Conservation (phyloP, 2,888 invertebrate genomes). For the Physocephala rufipes region DNA sequence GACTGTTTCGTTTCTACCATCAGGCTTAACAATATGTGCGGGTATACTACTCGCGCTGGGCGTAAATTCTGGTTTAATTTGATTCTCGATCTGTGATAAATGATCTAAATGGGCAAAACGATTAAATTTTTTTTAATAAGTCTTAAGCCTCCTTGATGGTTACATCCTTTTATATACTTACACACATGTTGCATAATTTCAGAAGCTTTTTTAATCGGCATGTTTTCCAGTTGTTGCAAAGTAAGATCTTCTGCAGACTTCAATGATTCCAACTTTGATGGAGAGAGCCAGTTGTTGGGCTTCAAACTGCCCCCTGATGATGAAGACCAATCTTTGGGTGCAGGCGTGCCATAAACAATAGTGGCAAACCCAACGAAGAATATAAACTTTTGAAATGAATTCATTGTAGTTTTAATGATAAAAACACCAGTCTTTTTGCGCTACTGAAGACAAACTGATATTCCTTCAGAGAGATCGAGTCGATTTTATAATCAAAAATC, state of each 20-base stretch:
- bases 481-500: slow-evolving; percentile 36
- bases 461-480: neutral
- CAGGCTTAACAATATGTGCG: slow-evolving; percentile 50
- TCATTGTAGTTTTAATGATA: slow-evolving; percentile 48
- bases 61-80: slow-evolving; percentile 50
- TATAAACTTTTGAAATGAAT: slow-evolving; percentile 50
- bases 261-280: slow-evolving; percentile 50
- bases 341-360: slow-evolving; percentile 45
- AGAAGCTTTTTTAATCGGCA: slow-evolving; percentile 55
- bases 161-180: slow-evolving; percentile 46
- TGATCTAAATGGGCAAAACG: slow-evolving; percentile 48
- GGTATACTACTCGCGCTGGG: slow-evolving; percentile 55
- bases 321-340: slow-evolving; percentile 23
- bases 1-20: slow-evolving; percentile 51
- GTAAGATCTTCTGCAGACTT: slow-evolving; percentile 53
- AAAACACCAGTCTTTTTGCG: neutral
- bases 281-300: slow-evolving; percentile 56
- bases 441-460: slow-evolving; percentile 46
- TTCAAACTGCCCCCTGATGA: slow-evolving; percentile 45
- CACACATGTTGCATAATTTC: slow-evolving; percentile 53
- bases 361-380: slow-evolving; percentile 51
- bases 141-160: neutral
- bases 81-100: slow-evolving; percentile 54
- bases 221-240: slow-evolving; percentile 53
- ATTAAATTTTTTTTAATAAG: too few species aligned